Evolutionary conservation across 1,140 invertebrate species (phyloP).

Genomic region (Drosophila prosaltans): DNA sequence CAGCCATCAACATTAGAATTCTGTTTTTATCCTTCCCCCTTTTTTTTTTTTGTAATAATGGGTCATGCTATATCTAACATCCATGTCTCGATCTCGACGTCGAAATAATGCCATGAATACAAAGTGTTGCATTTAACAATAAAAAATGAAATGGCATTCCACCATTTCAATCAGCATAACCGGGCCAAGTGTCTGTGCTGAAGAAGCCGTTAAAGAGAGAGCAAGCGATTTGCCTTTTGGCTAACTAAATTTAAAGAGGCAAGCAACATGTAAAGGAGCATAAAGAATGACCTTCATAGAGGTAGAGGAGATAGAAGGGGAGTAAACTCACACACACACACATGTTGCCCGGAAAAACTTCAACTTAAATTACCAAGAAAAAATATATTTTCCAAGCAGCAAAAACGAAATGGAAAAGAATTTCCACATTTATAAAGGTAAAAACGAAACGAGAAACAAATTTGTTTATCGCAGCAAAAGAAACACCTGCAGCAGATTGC

Average conservation of each 20-base stretch:
- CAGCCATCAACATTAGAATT: slow-evolving; percentile 24
- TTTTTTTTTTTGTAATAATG: slow-evolving; percentile 18
- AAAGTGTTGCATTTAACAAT: slow-evolving; percentile 75
- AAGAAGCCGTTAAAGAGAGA: slow-evolving; percentile 49
- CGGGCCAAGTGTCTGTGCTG: slow-evolving; percentile 13
- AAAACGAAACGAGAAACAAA: slow-evolving; percentile 24
- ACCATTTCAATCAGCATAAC: slow-evolving; percentile 66
- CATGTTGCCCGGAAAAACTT: slow-evolving; percentile 59
- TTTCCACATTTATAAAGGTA: slow-evolving; percentile 31
- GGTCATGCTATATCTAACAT: slow-evolving; percentile 59
- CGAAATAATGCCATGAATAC: slow-evolving; percentile 69
- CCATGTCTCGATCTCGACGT: slow-evolving; percentile 51
- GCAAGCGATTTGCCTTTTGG: neutral
- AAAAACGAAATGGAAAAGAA: slow-evolving; percentile 49
- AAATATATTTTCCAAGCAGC: slow-evolving; percentile 62
- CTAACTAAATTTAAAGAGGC: slow-evolving; percentile 10
- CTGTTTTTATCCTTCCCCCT: neutral
- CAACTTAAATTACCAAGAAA: slow-evolving; percentile 66
- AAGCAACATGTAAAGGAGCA: neutral
- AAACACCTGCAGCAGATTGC: slow-evolving; percentile 75
- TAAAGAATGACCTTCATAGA: slow-evolving; percentile 2
- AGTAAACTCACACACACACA: slow-evolving; percentile 15
- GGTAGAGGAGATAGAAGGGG: neutral
- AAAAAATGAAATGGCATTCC: slow-evolving; percentile 63
- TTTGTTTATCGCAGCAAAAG: slow-evolving; percentile 46